Evolutionary conservation across 2,888 invertebrate genomes (phyloP), one percentile per base, ranked within the genome.

Genomic region (Linnaemya tessellans): DNA sequence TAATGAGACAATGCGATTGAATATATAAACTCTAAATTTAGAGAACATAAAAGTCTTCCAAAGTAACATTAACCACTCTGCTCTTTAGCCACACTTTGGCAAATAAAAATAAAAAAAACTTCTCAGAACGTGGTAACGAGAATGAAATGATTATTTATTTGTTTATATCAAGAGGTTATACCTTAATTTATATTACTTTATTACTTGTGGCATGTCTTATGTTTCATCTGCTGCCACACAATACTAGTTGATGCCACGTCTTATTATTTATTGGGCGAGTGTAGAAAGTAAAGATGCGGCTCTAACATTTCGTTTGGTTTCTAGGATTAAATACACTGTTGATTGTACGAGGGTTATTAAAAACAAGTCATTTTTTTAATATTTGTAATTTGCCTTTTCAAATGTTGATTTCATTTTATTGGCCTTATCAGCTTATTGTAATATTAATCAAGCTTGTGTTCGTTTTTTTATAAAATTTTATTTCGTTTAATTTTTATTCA

Each of bases 171-270:
- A 75, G 54, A 85, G 85, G 82, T 85, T 82, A 71, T 82, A 82
- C 85, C 74, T 85, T 85, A 79, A 85, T 85, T 85, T 85, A 82
- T 85, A 80, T 85, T 75, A 82, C 82, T 84, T 78, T 84, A 84
- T 84, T 81, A 78, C 56, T 80, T 71, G 71, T 79, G 85, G 71
- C 82, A 71, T 70, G 65, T 71, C 79, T 65, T 75, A 65, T 62
- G 60, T 62, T 80, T 65, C 51, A 67, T 49, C n/a, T 54, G 56
- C 3, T 60, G 30, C 25, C 35, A 7, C 51, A 46, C 10, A 70
- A 46, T 35, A 75, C 67, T 75, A 62, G 74, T 68, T 81, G 68
- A 68, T 68, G 68, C 35, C 46, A 49, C 11, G 43, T 43, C 18
- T 70, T 41, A 20, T 43, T 30, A 60, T 41, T 22, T 41, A 8